Evolutionary conservation across 2,113 vertebrate genomes (phyloP), one percentile per base, ranked within the genome.

Genomic region (Corydoras sp.): DNA sequence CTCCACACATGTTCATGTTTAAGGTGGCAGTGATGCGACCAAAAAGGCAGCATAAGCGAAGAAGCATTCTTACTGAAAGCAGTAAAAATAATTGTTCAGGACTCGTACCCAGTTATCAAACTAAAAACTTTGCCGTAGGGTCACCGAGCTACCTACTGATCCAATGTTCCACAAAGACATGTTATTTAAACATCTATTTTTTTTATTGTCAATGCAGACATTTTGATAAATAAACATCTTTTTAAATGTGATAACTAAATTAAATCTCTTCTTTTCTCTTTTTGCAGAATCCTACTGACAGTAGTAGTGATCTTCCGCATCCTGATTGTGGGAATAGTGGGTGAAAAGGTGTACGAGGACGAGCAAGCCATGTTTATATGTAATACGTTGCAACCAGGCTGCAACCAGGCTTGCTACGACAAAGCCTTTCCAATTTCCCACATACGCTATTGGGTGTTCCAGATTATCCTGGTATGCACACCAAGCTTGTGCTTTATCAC

Each of bases 251-350:
- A 54, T 3, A 18, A 5, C 6, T 50, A 31, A 55, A 15, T 31
- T 30, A 31, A 3, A 65, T 8, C 4, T 24, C 3, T 18, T 75
- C 62, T 71, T 53, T 81, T 77, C 54, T 83, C 72, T 62, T 63
- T 81, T 62, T 77, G 65, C 82, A 95, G 93, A 88, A 95, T 95
- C 83, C 90, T 95, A 85, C 90, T 95, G 87, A 95, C 93, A 0
- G 93, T 95, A 79, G 93, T 95, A 76, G 93, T 95, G 56, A 95
- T 95, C 59, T 95, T 95, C 88, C 93, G 93, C 43, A 95, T 95
- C 81, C 84, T 95, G 1, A 94, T 95, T 43, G 93, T 95, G 49
- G 93, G 93, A 62, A 94, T 95, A 54, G 93, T 95, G 70, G 93
- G 93, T 0, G 93, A 95, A 74, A 95, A 94, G 32, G 93, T 94